Conservation (phyloP, 2,113 vertebrate genomes). For the Coturnix japonica region DNA sequence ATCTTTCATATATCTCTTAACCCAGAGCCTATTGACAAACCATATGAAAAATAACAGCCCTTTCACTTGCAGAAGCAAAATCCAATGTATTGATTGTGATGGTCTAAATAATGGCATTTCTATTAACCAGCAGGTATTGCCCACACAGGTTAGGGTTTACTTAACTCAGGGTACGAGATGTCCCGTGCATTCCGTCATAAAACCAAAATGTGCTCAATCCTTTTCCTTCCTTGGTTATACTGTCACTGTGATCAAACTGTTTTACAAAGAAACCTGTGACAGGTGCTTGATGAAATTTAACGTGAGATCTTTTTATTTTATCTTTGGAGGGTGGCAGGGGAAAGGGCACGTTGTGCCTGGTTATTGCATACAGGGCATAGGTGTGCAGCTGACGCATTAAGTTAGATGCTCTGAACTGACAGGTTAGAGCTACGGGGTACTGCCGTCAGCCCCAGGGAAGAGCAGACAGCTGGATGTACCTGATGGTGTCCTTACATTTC, state of each 20-base stretch:
- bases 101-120: conserved; percentile 64
- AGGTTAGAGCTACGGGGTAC: not conserved
- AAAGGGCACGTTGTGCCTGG: not conserved
- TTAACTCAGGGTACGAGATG: not conserved
- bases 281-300: not conserved
- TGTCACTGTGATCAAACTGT: not conserved
- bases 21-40: conserved; percentile 72
- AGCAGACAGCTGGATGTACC: not conserved
- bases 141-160: conserved; percentile 24
- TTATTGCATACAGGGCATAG: not conserved
- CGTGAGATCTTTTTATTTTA: not conserved
- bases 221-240: not conserved
- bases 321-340: not conserved
- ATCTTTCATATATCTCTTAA: conserved; percentile 68
- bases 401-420: not conserved
- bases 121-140: conserved; percentile 52
- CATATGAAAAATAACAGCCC: conserved; percentile 62
- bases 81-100: conserved; percentile 74
- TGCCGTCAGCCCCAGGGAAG: fast-evolving
- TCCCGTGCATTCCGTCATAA: not conserved
- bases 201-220: not conserved
- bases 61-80: conserved; percentile 71
- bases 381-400: not conserved
- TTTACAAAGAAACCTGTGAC: not conserved
- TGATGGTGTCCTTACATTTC: not conserved